Percentiles rank a stretch among this genome's conserved stretches.
Conservation (phyloP, 2,113 vertebrate genomes). For the Eubucco bourcierii region DNA sequence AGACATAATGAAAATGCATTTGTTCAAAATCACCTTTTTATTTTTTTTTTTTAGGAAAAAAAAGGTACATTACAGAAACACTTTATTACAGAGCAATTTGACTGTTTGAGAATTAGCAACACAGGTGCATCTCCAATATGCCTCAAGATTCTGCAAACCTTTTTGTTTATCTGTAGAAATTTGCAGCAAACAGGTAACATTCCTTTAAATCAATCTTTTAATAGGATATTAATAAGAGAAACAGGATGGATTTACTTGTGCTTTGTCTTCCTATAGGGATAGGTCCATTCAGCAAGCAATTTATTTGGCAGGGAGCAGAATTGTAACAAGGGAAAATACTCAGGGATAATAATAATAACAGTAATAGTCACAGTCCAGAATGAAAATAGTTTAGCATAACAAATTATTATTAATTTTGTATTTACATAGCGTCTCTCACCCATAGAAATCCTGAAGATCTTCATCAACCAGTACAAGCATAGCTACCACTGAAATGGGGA, state of each 20-base stretch:
- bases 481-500: not conserved
- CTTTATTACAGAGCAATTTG: slow-evolving; percentile 51
- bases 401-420: not conserved
- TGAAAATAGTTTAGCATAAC: not conserved
- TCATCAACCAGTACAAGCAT: not conserved
- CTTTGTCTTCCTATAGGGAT: not conserved
- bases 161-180: slow-evolving; percentile 19
- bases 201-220: slow-evolving; percentile 26
- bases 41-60: not conserved
- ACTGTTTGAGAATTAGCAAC: slow-evolving; percentile 50
- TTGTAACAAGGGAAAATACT: slow-evolving; percentile 6
- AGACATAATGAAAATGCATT: slow-evolving; percentile 70
- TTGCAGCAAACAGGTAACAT: not conserved
- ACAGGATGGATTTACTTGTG: slow-evolving; percentile 4
- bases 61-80: slow-evolving; percentile 35
- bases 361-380: not conserved
- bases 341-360: not conserved
- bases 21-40: slow-evolving; percentile 47
- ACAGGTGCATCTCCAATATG: slow-evolving; percentile 31
- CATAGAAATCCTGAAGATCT: not conserved
- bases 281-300: slow-evolving; percentile 33
- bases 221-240: slow-evolving; percentile 13
- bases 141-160: slow-evolving; percentile 1
- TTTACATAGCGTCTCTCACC: not conserved
- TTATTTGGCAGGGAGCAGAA: slow-evolving; percentile 7